phyloP scores from a whole-genome alignment of 2,113 vertebrate genomes.

The Microcebus murinus region DNA sequence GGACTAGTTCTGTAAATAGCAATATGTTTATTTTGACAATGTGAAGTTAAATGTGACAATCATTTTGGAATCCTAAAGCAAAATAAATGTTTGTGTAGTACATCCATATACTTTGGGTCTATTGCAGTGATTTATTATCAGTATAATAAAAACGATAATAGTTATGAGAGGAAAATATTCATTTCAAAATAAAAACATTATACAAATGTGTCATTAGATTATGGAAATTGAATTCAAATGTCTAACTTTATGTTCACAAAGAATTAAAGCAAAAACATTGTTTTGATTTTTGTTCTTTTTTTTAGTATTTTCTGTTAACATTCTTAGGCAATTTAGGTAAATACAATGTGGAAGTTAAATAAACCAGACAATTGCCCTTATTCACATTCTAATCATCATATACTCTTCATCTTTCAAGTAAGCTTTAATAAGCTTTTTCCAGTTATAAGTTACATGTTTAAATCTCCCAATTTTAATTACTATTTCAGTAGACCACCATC shows the following conservation, averaged over 20 bases:
- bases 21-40: slow-evolving; percentile 1
- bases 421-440: background rate
- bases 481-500: background rate
- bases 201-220: background rate
- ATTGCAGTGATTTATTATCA: background rate
- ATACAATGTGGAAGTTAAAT: background rate
- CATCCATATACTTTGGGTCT: background rate
- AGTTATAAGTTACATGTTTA: background rate
- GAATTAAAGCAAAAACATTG: background rate
- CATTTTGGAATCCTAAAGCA: background rate
- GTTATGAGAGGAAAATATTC: background rate
- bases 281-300: background rate
- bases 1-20: background rate
- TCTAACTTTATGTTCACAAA: background rate
- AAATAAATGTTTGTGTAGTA: background rate
- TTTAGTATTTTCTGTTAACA: background rate
- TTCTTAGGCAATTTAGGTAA: background rate
- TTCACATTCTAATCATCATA: background rate
- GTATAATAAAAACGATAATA: background rate
- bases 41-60: background rate
- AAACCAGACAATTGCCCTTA: background rate
- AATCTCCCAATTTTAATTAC: background rate
- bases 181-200: background rate
- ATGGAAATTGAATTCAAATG: background rate
- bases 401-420: background rate